Evolutionary conservation across 2,888 invertebrate genomes (phyloP).

Genomic region (Steinernema carpocapsae): DNA sequence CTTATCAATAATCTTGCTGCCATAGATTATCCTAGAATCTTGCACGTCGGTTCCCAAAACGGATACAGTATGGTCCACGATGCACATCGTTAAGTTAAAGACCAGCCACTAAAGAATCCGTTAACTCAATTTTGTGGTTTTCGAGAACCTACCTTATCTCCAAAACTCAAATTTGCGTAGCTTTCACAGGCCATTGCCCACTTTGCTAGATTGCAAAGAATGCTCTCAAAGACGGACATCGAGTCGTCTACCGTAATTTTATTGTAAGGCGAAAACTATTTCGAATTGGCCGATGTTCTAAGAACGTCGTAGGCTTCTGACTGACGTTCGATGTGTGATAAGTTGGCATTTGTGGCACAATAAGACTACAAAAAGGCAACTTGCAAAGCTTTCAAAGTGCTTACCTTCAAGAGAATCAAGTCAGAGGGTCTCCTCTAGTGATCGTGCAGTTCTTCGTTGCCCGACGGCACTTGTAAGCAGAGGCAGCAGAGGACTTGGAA

Average conservation of each 20-base stretch:
- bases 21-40: neutral
- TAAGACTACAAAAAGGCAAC: too few species aligned
- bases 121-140: neutral
- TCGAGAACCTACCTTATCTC: neutral
- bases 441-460: constrained; percentile 6
- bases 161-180: neutral
- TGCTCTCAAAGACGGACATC: neutral
- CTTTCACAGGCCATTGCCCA: constrained; percentile 20
- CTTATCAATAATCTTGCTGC: neutral
- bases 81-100: constrained; percentile 8
- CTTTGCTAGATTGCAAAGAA: neutral
- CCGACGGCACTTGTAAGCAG: neutral
- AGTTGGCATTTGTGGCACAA: neutral
- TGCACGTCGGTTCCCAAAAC: neutral
- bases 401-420: too few species aligned
- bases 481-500: constrained; percentile 37
- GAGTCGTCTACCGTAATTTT: neutral
- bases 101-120: constrained; percentile 1
- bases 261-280: too few species aligned
- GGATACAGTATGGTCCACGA: neutral
- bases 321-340: neutral
- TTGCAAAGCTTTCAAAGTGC: too few species aligned
- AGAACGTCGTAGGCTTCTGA: neutral
- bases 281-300: neutral
- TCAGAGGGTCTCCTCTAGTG: neutral